Evolutionary conservation across 2,888 invertebrate genomes (phyloP).

Genomic region (Noctua fimbriata): DNA sequence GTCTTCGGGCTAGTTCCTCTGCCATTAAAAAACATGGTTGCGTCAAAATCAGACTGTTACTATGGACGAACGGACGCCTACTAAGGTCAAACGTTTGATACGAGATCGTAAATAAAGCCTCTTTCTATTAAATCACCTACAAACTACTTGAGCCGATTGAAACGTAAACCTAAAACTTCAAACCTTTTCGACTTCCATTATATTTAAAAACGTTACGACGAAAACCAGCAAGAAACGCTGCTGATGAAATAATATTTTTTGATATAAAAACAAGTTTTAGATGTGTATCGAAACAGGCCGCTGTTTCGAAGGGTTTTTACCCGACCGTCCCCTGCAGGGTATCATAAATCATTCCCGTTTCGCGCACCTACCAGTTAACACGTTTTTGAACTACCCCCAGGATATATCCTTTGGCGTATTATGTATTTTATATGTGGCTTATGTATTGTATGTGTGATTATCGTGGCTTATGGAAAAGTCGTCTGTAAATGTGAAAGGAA

Average conservation of each 20-base stretch:
- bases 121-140: conserved; percentile 2
- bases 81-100: conserved; percentile 15
- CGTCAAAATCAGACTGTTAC: neutral
- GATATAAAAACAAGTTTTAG: conserved; percentile 69
- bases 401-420: conserved; percentile 57
- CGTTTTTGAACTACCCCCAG: conserved; percentile 70
- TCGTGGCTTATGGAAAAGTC: neutral
- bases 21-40: neutral
- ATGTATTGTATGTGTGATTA: conserved; percentile 38
- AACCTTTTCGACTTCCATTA: conserved; percentile 42
- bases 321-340: conserved; percentile 69
- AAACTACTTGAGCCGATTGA: conserved; percentile 27
- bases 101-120: conserved; percentile 16
- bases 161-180: conserved; percentile 43
- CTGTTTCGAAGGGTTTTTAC: conserved; percentile 69
- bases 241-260: conserved; percentile 57
- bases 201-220: conserved; percentile 39
- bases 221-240: conserved; percentile 46
- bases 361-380: conserved; percentile 73
- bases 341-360: conserved; percentile 75
- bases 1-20: neutral
- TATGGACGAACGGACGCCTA: neutral
- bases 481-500: neutral
- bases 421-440: conserved; percentile 51
- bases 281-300: conserved; percentile 69